Evolutionary conservation across 2,113 vertebrate genomes (phyloP).

Genomic region (Poeciliopsis retropinna): DNA sequence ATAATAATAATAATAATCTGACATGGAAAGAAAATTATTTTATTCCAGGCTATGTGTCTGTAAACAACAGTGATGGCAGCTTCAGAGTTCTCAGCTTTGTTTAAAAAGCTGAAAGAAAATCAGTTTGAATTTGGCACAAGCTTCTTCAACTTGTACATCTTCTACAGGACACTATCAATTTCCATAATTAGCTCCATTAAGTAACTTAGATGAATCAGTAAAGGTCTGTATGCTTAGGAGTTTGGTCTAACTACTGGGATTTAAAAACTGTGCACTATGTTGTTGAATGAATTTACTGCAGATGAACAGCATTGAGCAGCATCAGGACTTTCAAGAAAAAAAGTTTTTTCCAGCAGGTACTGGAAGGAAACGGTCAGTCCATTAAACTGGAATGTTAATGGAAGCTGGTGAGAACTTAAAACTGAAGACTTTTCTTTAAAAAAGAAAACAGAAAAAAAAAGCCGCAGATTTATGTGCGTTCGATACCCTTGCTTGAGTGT

Average conservation of each 20-base stretch:
- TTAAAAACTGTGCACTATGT: not conserved
- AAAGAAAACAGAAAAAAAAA: not conserved
- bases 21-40: slow-evolving; percentile 21
- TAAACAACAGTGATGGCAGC: slow-evolving; percentile 70
- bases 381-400: slow-evolving; percentile 20
- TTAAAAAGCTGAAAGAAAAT: slow-evolving; percentile 49
- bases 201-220: slow-evolving; percentile 9
- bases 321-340: not conserved
- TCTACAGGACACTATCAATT: not conserved
- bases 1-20: slow-evolving; percentile 15
- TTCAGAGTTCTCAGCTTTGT: slow-evolving; percentile 42
- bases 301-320: slow-evolving; percentile 46
- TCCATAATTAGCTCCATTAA: not conserved
- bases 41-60: slow-evolving; percentile 37
- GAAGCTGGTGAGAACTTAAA: not conserved
- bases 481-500: slow-evolving; percentile 67
- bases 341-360: not conserved
- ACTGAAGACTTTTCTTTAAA: not conserved
- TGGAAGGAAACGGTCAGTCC: not conserved
- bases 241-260: slow-evolving; percentile 25
- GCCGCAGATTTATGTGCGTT: slow-evolving; percentile 61
- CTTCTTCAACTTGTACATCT: slow-evolving; percentile 9
- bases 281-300: slow-evolving; percentile 16
- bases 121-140: slow-evolving; percentile 50
- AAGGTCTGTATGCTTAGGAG: slow-evolving; percentile 47